Conservation (phyloP, 2,888 invertebrate species). For the Stenotaenia linearis region DNA sequence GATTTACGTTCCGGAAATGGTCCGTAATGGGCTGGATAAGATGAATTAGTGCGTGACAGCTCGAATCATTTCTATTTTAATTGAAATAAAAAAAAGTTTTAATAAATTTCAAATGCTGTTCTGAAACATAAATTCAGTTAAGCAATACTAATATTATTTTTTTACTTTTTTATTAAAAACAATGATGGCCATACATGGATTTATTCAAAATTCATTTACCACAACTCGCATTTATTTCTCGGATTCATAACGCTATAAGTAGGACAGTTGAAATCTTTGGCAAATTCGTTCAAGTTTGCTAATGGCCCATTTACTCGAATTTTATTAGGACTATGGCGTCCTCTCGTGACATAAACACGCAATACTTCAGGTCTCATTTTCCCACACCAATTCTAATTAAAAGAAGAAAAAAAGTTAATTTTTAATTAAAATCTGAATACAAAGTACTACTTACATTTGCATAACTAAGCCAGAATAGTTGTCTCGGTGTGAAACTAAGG, state of each 20-base stretch:
- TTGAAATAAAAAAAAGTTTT: neutral
- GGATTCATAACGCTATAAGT: neutral
- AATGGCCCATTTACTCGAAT: slow-evolving; percentile 29
- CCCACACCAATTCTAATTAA: slow-evolving; percentile 27
- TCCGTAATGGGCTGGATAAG: neutral
- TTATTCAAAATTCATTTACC: neutral
- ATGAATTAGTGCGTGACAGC: neutral
- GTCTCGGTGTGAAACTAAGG: slow-evolving; percentile 46
- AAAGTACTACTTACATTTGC: slow-evolving; percentile 37
- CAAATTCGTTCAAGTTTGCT: slow-evolving; percentile 21
- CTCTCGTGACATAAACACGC: slow-evolving; percentile 24
- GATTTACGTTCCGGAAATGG: neutral
- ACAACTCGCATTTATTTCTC: slow-evolving; percentile 10
- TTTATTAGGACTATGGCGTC: slow-evolving; percentile 26
- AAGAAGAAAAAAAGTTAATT: neutral
- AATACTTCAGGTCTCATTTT: slow-evolving; percentile 15
- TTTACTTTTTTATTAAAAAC: neutral
- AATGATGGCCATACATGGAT: neutral
- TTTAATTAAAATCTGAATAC: neutral
- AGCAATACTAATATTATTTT: neutral
- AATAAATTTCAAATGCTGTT: neutral
- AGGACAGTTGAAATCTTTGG: slow-evolving; percentile 26
- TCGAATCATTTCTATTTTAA: neutral
- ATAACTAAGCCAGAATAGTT: slow-evolving; percentile 49
- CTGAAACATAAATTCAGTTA: neutral